Conservation (phyloP, 2,797 vertebrate species). For the Pampus argenteus region DNA sequence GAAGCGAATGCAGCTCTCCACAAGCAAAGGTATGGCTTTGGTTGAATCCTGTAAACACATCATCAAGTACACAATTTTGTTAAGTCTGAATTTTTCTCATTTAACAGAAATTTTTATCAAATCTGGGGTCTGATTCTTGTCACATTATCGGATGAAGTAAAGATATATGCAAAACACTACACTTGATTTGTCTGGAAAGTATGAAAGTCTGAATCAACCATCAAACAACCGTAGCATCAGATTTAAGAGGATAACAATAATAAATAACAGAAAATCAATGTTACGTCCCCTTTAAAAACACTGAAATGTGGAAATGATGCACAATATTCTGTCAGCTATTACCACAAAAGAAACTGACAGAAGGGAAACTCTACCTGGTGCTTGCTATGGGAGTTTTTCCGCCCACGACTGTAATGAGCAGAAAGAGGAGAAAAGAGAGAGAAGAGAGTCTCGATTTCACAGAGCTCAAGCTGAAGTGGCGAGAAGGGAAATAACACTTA, state of each 20-base stretch:
- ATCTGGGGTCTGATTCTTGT: neutral
- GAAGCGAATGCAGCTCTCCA: constrained; percentile 98
- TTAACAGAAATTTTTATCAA: neutral
- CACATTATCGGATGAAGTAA: too few relatives aligned
- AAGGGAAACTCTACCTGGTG: constrained; percentile 90
- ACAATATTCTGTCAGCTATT: too few relatives aligned
- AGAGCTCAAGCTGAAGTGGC: constrained; percentile 26
- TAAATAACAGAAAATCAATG: too few relatives aligned
- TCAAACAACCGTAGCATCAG: too few relatives aligned
- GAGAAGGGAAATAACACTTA: constrained; percentile 26
- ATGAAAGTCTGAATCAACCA: too few relatives aligned
- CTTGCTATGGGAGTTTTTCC: constrained; percentile 97
- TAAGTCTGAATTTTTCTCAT: neutral
- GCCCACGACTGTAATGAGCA: constrained; percentile 89
- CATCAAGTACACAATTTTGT: neutral
- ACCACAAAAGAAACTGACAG: neutral
- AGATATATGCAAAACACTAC: too few relatives aligned
- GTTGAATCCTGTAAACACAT: constrained; percentile 88
- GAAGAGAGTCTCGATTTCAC: constrained; percentile 25
- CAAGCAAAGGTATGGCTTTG: constrained; percentile 96
- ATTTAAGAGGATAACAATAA: too few relatives aligned
- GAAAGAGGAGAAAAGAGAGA: constrained; percentile 20
- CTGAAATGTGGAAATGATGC: too few relatives aligned
- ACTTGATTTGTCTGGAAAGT: too few relatives aligned
- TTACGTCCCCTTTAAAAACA: neutral